Conservation (phyloP, 2,113 vertebrate species). For the Brachyistius frenatus region DNA sequence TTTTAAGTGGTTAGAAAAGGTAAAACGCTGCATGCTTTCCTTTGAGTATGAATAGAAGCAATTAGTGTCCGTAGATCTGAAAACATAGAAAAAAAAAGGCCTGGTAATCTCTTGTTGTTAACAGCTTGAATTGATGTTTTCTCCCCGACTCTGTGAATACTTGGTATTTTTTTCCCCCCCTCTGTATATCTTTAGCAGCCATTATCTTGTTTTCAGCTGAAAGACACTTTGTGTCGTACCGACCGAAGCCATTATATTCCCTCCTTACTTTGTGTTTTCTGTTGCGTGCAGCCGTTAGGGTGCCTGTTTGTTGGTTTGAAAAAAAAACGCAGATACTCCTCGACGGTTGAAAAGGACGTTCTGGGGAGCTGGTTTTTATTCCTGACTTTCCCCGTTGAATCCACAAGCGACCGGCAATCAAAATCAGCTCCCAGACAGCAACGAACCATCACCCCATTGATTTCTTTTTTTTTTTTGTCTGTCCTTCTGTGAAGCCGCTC, state of each 20-base stretch:
- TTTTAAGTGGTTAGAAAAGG: conserved; percentile 22
- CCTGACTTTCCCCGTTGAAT: neutral
- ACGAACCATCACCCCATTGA: conserved; percentile 32
- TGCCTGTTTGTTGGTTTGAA: conserved; percentile 28
- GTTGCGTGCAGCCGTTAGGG: conserved; percentile 18
- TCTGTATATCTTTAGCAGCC: conserved; percentile 21
- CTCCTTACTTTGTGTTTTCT: conserved; percentile 28
- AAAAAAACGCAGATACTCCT: too few species aligned
- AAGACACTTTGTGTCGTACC: conserved; percentile 23
- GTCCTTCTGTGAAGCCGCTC: conserved; percentile 33
- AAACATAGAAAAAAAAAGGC: neutral
- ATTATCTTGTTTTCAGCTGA: conserved; percentile 40
- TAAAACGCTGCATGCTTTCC: neutral
- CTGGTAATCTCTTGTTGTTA: conserved; percentile 25
- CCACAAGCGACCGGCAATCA: conserved; percentile 34
- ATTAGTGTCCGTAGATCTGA: conserved; percentile 15
- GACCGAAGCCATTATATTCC: conserved; percentile 13
- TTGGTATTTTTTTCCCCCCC: neutral
- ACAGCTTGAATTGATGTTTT: neutral
- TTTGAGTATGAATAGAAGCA: neutral
- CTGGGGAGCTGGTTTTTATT: conserved; percentile 18
- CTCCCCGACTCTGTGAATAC: neutral
- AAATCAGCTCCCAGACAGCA: conserved; percentile 36
- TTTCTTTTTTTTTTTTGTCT: conserved; percentile 63
- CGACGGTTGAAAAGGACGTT: conserved; percentile 20